A percentile compares a stretch with the other conserved stretches of the same genome.
Evolutionary conservation across 1,140 invertebrate genomes (phyloP).

Genomic region (Heliothis virescens): DNA sequence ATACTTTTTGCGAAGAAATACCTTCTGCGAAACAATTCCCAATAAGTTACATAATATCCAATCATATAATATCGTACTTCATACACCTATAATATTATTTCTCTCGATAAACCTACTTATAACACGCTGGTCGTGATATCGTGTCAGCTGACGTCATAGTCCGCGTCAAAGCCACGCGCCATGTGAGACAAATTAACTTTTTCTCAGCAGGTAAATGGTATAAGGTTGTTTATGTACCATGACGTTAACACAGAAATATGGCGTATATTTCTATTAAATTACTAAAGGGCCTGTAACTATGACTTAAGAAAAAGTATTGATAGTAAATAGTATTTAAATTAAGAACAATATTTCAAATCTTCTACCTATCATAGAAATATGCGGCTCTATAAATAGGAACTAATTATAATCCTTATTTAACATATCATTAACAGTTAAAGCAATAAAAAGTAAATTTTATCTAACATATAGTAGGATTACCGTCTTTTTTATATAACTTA

Average conservation of each 20-base stretch:
- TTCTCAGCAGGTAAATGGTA: constrained; percentile 27
- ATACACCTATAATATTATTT: neutral
- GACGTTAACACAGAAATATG: neutral
- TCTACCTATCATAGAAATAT: no score
- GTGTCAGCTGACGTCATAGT: constrained; percentile 1
- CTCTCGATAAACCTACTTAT: neutral
- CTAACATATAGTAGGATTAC: constrained; percentile 3
- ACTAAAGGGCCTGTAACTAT: no score
- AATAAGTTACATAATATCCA: no score
- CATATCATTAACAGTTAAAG: neutral
- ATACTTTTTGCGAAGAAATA: neutral
- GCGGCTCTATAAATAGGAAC: no score
- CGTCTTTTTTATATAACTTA: constrained; percentile 7
- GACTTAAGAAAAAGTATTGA: no score
- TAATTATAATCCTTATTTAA: no score
- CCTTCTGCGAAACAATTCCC: no score
- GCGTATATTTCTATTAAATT: no score
- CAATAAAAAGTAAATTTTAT: neutral
- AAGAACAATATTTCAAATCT: no score
- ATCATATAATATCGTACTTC: neutral
- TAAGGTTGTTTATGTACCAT: neutral
- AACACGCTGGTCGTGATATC: neutral
- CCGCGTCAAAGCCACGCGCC: constrained; percentile 23
- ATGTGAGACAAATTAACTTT: constrained; percentile 37
- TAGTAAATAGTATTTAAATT: no score